Base-by-base conservation (phyloP, 2,797 vertebrate species). In the Enteromius thamalakanensis region DNA sequence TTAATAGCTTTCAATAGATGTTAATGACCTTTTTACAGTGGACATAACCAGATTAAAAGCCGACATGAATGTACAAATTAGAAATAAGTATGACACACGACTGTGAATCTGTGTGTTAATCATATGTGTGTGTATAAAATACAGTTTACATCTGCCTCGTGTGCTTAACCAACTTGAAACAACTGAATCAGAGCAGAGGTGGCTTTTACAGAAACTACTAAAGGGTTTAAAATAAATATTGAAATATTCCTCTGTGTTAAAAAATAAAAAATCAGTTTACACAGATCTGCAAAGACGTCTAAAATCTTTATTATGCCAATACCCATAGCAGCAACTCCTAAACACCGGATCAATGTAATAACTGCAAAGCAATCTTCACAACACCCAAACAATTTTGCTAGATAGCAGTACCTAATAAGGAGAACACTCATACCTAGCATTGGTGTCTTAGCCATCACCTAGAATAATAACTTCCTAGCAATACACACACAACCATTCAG, bases 1-100 rank as follows among this genome's bases (percentile, higher is more conserved):
- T 60, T 71, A 47, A 62, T 70, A 68, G 67, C 37, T 60, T 51
- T 67, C 23, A 76, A 78, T 58, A 21, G 40, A 80, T 67, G 84
- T 80, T 62, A 76, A 84, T 67, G 62, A 85, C 47, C 69, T 65
- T 64, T 78, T 34, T n/a, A 47, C 14, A 32, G 55, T 47, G 34
- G 3, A 69, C 29, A 69, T 47, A 71, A 55, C 49, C 55, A 69
- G 21, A 75, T 67, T 64, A 84, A 78, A 80, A 80, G 19, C 17
- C 10, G 5, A 15, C 55, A 82, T 51, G n/a, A 49, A 68, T n/a
- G 76, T 78, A 45, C 53, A 70, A 45, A 82, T 34, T 45, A 23
- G 29, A 67, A 78, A 65, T 21, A 65, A 51, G 19, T 74, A 53
- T n/a, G 71, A n/a, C 11, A n/a, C 17, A 74, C 0, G 6, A 55